Conservation (phyloP, 1,140 invertebrate species). For the Drosophila trapezifrons region DNA sequence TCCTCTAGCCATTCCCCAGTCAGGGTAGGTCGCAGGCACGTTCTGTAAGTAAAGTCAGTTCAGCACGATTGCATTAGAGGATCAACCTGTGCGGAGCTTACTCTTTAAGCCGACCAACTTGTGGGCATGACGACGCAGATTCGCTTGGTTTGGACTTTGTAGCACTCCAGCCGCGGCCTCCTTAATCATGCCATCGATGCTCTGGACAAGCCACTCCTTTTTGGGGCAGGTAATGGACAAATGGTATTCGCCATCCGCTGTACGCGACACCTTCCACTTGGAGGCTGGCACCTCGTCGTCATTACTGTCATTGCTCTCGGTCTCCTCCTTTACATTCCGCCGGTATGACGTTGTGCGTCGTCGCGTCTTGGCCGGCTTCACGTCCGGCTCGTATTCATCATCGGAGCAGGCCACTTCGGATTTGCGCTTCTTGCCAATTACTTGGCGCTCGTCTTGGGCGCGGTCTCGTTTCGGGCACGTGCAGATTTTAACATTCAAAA, state of each 20-base stretch:
- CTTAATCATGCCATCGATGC: slow-evolving; percentile 66
- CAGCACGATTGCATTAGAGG: not conserved
- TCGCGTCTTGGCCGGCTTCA: slow-evolving; percentile 28
- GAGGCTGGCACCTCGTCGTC: slow-evolving; percentile 3
- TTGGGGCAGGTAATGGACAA: slow-evolving; percentile 46
- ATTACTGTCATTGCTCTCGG: slow-evolving; percentile 56
- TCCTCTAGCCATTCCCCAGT: too few species aligned
- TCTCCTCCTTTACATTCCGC: slow-evolving; percentile 52
- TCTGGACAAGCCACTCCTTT: slow-evolving; percentile 54
- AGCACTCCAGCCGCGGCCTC: slow-evolving; percentile 52
- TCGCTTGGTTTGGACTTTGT: slow-evolving; percentile 37
- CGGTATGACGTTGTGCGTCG: slow-evolving; percentile 22
- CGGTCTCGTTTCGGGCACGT: slow-evolving; percentile 80
- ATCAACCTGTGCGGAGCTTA: slow-evolving; percentile 18
- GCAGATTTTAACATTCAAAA: slow-evolving; percentile 72
- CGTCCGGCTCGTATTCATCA: slow-evolving; percentile 51
- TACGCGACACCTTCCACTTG: slow-evolving; percentile 54
- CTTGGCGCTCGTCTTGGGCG: slow-evolving; percentile 54
- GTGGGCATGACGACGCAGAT: slow-evolving; percentile 47
- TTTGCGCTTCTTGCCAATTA: slow-evolving; percentile 48
- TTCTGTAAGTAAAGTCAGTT: slow-evolving; percentile 35
- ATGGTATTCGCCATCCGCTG: slow-evolving; percentile 52
- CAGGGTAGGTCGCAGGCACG: slow-evolving; percentile 49
- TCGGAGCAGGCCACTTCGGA: slow-evolving; percentile 12
- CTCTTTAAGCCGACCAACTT: slow-evolving; percentile 57